Evolutionary conservation across 2,113 vertebrate species (phyloP).

Genomic region (Zosterops japonicus): DNA sequence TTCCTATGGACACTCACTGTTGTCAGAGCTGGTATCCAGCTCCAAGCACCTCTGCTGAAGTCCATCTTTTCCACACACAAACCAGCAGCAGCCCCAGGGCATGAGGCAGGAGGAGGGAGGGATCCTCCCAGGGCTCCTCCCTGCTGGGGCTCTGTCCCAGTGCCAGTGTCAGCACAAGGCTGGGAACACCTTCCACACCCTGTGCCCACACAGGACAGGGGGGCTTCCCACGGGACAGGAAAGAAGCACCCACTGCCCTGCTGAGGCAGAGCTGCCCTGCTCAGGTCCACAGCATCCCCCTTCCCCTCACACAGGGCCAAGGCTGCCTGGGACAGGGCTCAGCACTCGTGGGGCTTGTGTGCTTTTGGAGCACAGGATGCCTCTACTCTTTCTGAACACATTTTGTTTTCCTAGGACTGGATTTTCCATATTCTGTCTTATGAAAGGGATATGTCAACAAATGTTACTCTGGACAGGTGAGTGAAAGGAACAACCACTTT

Average conservation of each 20-base stretch:
- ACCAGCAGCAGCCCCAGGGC: background rate
- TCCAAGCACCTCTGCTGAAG: background rate
- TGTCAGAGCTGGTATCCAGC: background rate
- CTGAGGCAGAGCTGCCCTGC: background rate
- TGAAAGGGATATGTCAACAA: conserved; percentile 76
- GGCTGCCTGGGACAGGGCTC: background rate
- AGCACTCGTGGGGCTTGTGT: accelerated
- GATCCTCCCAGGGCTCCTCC: background rate
- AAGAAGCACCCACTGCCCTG: background rate
- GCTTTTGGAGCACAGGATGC: background rate
- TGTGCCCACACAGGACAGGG: accelerated
- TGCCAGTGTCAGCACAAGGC: background rate
- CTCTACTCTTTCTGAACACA: background rate
- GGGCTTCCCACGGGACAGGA: background rate
- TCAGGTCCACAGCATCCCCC: background rate
- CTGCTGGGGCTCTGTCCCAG: accelerated
- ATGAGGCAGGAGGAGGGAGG: background rate
- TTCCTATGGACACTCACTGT: accelerated
- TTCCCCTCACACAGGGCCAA: background rate
- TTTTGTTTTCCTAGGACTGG: conserved; percentile 74
- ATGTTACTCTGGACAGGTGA: conserved; percentile 79
- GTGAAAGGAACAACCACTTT: background rate
- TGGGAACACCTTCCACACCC: background rate
- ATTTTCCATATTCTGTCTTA: conserved; percentile 83
- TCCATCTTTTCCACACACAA: background rate